These are phyloP conservation scores for Agrotis segetum DNA, from an alignment of 2,888 invertebrate species.

Conservation along the genomic window DNA sequence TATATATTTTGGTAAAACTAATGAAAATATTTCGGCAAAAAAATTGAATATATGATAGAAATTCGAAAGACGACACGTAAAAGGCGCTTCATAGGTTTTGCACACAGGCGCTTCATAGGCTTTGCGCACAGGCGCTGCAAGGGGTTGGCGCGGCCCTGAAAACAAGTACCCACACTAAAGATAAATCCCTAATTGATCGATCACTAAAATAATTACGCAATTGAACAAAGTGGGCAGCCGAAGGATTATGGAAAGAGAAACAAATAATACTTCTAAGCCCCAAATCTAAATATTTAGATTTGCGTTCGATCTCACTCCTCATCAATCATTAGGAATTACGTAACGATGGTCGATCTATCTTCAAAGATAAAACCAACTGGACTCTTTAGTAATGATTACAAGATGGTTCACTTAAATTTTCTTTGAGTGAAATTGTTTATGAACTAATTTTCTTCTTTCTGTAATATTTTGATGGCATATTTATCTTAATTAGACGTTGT, in stretches of 20 bases:
- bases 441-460: background rate
- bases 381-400: constrained; percentile 29
- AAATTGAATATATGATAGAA: no score
- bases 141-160: no score
- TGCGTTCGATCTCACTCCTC: constrained; percentile 43
- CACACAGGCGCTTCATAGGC: no score
- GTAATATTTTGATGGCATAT: background rate
- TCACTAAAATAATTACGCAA: constrained; percentile 18
- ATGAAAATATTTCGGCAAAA: no score
- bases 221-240: constrained; percentile 7
- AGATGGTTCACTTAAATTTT: background rate
- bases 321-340: constrained; percentile 61
- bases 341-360: constrained; percentile 53
- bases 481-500: background rate
- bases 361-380: constrained; percentile 44
- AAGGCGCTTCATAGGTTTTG: no score
- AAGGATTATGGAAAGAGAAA: constrained; percentile 21
- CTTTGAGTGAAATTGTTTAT: background rate
- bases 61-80: no score
- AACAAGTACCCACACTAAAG: background rate
- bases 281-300: constrained; percentile 60
- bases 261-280: constrained; percentile 42
- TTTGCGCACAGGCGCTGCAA: no score
- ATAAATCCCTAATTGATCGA: constrained; percentile 8
- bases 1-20: no score